phyloP scores from a whole-genome alignment of 2,113 vertebrate species.

The Indicator indicator region DNA sequence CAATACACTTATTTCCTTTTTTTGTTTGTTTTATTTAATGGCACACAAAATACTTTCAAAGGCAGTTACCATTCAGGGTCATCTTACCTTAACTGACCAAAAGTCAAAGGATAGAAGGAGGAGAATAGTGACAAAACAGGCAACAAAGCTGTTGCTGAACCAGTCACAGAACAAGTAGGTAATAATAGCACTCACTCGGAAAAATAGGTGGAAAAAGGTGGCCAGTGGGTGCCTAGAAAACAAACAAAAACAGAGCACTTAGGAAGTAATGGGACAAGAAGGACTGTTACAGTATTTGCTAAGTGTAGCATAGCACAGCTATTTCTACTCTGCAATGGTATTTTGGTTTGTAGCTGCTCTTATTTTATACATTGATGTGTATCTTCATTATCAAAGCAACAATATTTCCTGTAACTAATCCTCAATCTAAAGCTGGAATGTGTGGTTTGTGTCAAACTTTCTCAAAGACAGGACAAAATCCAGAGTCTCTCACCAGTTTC shows the following conservation, averaged over 20 bases:
- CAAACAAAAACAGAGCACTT: neutral
- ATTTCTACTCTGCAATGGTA: neutral
- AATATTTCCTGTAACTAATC: neutral
- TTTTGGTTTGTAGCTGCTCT: neutral
- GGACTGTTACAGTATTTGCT: neutral
- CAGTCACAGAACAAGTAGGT: slow-evolving; percentile 84
- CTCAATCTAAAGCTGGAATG: neutral
- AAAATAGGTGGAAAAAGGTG: slow-evolving; percentile 92
- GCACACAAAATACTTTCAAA: neutral
- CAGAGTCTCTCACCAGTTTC: neutral
- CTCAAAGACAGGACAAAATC: neutral
- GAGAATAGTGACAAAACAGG: slow-evolving; percentile 88
- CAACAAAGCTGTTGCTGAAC: slow-evolving; percentile 89
- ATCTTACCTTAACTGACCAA: slow-evolving; percentile 93
- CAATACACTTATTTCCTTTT: neutral
- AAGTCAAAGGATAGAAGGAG: slow-evolving; percentile 92
- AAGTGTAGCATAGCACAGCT: neutral
- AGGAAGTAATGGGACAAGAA: neutral
- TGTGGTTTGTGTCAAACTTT: neutral
- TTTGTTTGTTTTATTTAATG: neutral
- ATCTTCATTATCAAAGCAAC: neutral
- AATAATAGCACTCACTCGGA: slow-evolving; percentile 87
- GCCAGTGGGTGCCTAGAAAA: slow-evolving; percentile 85
- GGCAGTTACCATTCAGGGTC: neutral
- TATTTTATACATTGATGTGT: neutral